Conservation (phyloP, 2,888 invertebrate species). For the Oligia strigilis region DNA sequence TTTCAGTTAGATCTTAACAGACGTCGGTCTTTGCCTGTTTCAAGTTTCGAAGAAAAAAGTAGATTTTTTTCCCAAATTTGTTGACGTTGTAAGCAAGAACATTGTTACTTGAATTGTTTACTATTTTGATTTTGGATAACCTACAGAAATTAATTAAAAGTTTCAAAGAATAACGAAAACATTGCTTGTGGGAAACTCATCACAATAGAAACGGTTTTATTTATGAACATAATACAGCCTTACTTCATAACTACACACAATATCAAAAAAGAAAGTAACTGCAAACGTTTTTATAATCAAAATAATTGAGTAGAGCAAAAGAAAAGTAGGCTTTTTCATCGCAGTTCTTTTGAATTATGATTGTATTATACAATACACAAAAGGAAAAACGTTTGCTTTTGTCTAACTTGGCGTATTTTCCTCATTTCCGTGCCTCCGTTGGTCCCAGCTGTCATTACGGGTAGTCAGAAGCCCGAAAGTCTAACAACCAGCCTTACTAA, state of each 20-base stretch:
- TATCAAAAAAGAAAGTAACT: constrained; percentile 38
- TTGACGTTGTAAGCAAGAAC: background rate
- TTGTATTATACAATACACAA: constrained; percentile 55
- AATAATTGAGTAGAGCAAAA: constrained; percentile 57
- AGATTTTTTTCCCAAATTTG: no score
- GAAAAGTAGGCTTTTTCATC: constrained; percentile 43
- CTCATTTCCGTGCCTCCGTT: background rate
- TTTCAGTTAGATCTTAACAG: background rate
- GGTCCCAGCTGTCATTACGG: no score
- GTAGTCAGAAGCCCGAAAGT: no score
- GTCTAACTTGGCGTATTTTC: constrained; percentile 43
- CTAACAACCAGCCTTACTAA: no score
- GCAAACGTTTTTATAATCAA: constrained; percentile 58
- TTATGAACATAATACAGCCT: constrained; percentile 4
- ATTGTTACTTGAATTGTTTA: background rate
- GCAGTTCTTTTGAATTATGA: constrained; percentile 52
- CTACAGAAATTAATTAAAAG: background rate
- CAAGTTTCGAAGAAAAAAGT: background rate
- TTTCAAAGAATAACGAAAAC: background rate
- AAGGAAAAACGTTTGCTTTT: constrained; percentile 47
- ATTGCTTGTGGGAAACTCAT: background rate
- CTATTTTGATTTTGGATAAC: background rate
- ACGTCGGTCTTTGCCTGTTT: background rate
- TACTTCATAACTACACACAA: constrained; percentile 24
- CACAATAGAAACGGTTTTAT: constrained; percentile 1